Evolutionary conservation across 1,140 invertebrate species (phyloP), one percentile per base, ranked within the genome.

Genomic region (Oscheius sp.): DNA sequence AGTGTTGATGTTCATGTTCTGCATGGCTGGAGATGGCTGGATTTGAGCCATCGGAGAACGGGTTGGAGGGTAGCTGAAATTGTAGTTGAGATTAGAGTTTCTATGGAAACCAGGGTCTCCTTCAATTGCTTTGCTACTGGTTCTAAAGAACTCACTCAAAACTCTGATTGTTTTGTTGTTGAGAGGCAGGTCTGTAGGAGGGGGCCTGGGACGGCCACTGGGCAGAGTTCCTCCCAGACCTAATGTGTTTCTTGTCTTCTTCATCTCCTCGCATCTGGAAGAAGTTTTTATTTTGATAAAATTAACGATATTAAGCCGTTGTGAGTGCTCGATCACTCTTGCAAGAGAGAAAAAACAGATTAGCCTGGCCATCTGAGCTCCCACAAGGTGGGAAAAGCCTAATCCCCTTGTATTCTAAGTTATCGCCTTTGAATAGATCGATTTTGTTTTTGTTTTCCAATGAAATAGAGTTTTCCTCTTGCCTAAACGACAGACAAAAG

Each of bases 181-280:
- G 32, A 18, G 61, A 63, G 28, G 61, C 7, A 7, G 61, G 61
- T 26, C 31, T 13, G 18, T 63, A 34, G 32, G 28, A 32, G 15
- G 61, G 61, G 26, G 61, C 61, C 61, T 63, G 61, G 31, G 26
- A 32, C 4, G 61, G 61, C 23, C 18, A 34, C 32, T 32, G 15
- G 7, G 31, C 36, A 10, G 61, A 63, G 36, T 63, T 63, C 15
- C 61, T 10, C 18, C 61, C 61, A n/a, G 15, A n/a, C 10, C 10
- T 13, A n/a, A 32, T n/a, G 18, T 32, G 15, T 26, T 63, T 63
- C 61, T 63, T 63, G 0, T 63, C 61, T 4, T 63, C 61, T 13
- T 63, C 49, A 7, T 55, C 49, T 4, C 49, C 61, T 32, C 61
- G 15, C 61, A 63, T 63, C 61, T 63, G 61, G 35, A 63, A 63